Conservation (phyloP, 2,888 invertebrate species). For the Ashinkailepas kermadecensis region DNA sequence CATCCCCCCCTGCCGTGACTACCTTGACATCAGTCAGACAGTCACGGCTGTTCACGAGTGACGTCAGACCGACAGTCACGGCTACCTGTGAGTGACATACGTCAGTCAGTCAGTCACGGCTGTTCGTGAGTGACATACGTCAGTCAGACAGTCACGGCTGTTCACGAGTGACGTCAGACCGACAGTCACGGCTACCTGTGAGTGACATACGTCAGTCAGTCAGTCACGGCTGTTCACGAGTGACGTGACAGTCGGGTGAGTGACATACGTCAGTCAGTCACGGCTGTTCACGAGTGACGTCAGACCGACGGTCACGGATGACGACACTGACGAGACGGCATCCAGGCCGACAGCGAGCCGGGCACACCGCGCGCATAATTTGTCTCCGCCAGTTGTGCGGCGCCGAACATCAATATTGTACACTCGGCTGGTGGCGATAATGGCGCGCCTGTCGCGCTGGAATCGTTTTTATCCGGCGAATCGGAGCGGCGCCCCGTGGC, state of each 20-base stretch:
- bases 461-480: conserved; percentile 7
- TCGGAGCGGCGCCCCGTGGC: conserved; percentile 8
- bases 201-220: not conserved
- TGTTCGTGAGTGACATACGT: not conserved
- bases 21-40: too few relatives aligned
- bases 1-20: too few relatives aligned
- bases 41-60: not conserved
- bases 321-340: not conserved
- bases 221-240: not conserved
- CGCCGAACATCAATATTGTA: not conserved
- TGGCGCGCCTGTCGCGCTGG: not conserved
- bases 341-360: not conserved
- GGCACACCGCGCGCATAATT: not conserved
- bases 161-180: not conserved
- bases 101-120: not conserved
- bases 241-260: not conserved
- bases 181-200: too few relatives aligned
- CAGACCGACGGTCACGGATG: too few relatives aligned
- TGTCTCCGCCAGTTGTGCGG: not conserved
- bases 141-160: not conserved
- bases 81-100: not conserved
- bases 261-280: not conserved
- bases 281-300: not conserved
- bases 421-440: conserved; percentile 8
- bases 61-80: too few relatives aligned